Percentiles rank a stretch among this genome's conserved stretches.
These are phyloP conservation scores for Myxocyprinus asiaticus DNA, from an alignment of 2,113 vertebrate species.

Conservation along the genomic window DNA sequence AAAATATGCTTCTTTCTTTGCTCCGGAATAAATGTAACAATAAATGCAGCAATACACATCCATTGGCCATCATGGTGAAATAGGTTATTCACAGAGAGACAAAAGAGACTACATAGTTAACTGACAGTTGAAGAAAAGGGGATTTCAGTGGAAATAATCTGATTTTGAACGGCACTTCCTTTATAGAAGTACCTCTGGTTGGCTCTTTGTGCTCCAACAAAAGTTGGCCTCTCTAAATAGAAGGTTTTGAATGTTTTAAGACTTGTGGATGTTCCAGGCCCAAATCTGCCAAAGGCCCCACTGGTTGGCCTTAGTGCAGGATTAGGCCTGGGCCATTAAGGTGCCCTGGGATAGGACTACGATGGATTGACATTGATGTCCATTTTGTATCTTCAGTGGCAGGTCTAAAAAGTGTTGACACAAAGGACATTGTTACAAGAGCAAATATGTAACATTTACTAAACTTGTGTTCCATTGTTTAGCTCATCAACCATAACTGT, in stretches of 20 bases:
- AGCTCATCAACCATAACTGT: not conserved
- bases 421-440: not conserved
- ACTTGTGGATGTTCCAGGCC: conserved; percentile 70
- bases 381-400: conserved; percentile 2
- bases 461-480: not conserved
- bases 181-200: conserved; percentile 77
- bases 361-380: not conserved
- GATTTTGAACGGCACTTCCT: conserved; percentile 84
- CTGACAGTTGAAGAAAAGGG: conserved; percentile 91
- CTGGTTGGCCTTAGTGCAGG: conserved; percentile 64
- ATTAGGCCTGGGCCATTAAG: conserved; percentile 59
- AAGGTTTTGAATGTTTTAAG: conserved; percentile 78
- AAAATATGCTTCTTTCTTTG: conserved; percentile 59
- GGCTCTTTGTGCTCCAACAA: conserved; percentile 79
- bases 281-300: conserved; percentile 60
- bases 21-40: conserved; percentile 81
- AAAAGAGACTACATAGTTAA: conserved; percentile 89
- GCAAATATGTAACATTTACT: not conserved
- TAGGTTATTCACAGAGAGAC: conserved; percentile 83
- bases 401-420: not conserved
- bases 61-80: conserved; percentile 82
- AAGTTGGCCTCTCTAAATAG: conserved; percentile 77
- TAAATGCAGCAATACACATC: conserved; percentile 88
- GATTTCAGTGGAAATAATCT: conserved; percentile 92
- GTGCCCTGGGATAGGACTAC: conserved; percentile 39